Evolutionary conservation across 2,888 invertebrate species (phyloP), one percentile per base, ranked within the genome.

Genomic region (Nemurella pictetii): DNA sequence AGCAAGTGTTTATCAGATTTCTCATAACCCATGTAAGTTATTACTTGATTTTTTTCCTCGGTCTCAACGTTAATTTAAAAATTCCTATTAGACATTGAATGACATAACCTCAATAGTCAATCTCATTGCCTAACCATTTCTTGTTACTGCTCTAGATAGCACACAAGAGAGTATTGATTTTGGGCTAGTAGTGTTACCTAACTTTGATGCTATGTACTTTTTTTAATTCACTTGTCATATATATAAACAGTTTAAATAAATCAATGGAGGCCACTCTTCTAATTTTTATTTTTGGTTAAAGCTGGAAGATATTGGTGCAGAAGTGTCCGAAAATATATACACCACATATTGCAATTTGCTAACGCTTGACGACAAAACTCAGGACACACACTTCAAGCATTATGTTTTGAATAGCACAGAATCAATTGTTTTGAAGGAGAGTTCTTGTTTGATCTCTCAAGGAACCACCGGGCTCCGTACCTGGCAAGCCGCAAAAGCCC

Each of bases 401-500:
- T 95, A 95, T 89, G 84, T 92, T 74, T 88, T 94, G 84, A 86
- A 81, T 84, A 86, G 89, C 55, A 88, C 90, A 36, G 88, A 90
- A 84, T 74, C 87, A 85, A 87, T 89, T 89, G 94, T 93, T 20
- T 90, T 96, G 83, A 93, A 93, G 87, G 96, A 96, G 90, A 95
- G 94, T 85, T 92, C 92, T 85, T 94, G 93, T 88, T 93, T 96
- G 88, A 95, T 96, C 87, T 92, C 94, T 0, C 92, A 94, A 89
- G 96, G 96, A 32, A 96, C 96, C 27, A 96, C 96, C 25, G 96
- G 96, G 30, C 91, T 96, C 87, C 93, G 93, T 87, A 95, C 94
- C 88, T 96, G 96, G 96, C 94, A 95, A 94, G 96, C 95, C 72
- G 94, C 95, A 0, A 88, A 94, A 84, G 94, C 93, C 84, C 89